Conservation (phyloP, 2,888 invertebrate species). For the Nephrotoma flavescens region DNA sequence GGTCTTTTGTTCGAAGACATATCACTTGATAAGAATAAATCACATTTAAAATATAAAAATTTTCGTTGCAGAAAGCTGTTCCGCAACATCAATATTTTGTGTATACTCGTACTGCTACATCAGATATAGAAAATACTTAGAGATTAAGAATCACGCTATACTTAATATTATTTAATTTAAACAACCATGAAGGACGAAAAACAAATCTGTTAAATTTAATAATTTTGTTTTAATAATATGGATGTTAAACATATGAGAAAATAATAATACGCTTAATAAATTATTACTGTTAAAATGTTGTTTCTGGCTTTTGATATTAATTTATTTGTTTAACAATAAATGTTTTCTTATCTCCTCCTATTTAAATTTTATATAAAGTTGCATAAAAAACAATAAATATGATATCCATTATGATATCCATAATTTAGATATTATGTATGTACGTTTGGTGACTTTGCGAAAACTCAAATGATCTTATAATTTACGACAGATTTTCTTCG, state of each 20-base stretch:
- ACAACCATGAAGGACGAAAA: neutral
- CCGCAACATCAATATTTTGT: neutral
- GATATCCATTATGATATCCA: too few relatives aligned
- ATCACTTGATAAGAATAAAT: neutral
- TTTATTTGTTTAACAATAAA: neutral
- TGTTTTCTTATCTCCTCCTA: neutral
- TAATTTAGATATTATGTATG: too few relatives aligned
- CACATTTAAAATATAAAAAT: neutral
- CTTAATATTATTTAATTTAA: neutral
- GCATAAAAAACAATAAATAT: too few relatives aligned
- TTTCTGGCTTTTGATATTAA: neutral
- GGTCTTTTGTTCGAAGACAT: neutral
- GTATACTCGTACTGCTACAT: neutral
- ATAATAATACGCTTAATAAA: neutral
- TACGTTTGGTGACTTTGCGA: too few relatives aligned
- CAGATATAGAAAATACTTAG: neutral
- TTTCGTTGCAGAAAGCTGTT: neutral
- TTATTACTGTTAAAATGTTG: neutral
- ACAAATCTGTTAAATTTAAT: neutral
- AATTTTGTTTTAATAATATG: neutral
- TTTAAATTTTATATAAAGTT: neutral
- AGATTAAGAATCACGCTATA: neutral
- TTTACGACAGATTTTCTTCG: too few relatives aligned
- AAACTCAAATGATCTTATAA: too few relatives aligned
- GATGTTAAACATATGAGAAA: neutral